Evolutionary conservation across 2,888 invertebrate species (phyloP), one percentile per base, ranked within the genome.

Genomic region (Brachypalpus laphriformis): DNA sequence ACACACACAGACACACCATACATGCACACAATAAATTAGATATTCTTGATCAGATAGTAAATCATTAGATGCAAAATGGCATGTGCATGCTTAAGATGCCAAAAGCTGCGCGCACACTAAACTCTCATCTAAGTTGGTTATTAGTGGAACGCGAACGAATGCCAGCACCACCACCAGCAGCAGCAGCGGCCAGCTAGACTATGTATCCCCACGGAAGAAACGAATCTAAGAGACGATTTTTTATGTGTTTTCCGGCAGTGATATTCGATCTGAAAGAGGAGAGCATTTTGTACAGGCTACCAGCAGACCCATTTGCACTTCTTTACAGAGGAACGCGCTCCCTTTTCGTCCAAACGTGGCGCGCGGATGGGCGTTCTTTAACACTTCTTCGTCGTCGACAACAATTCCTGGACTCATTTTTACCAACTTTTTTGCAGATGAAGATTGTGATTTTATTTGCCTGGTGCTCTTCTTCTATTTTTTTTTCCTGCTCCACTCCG

Each of bases 11-110:
- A 31, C 63, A 40, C 28, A 25, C 9, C 54, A 72, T 56, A 85
- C 81, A 85, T 71, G 81, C 85, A 56, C 80, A 85, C 65, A 80
- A 81, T 85, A 85, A 85, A 85, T 85, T 85, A 85, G 85, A 85
- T 85, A 85, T 76, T 85, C 81, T 81, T 81, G 85, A 85, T 85
- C 85, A 85, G 85, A 85, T 85, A 85, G 81, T 85, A 85, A 85
- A 81, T 85, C 85, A 85, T 85, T 85, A 85, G 85, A 85, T 81
- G 81, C 85, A 80, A 85, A 85, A 85, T 81, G 81, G 85, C 85
- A 85, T 85, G 85, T 76, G 81, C 75, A 85, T 85, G 76, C 81
- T 66, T 76, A 66, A 85, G 71, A 85, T 85, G 81, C 70, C 71
- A 66, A 85, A 81, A 76, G 71, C 68, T 75, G 74, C 59, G 80